These are phyloP conservation scores for Lagopus leucura DNA, from an alignment of 2,113 vertebrate species.

Conservation along the genomic window DNA sequence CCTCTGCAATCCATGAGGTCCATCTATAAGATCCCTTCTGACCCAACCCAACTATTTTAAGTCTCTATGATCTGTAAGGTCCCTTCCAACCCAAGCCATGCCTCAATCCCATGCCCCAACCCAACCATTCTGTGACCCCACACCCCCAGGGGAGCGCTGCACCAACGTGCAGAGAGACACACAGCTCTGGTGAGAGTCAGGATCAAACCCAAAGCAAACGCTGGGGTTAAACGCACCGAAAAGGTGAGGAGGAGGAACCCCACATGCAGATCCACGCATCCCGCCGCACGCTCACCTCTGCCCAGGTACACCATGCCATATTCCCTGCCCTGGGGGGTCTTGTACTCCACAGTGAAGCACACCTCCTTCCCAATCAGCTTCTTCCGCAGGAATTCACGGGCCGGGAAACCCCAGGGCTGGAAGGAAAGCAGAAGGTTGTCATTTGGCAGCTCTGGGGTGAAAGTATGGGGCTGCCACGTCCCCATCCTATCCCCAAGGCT, in stretches of 20 bases:
- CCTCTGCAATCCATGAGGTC: too few relatives aligned
- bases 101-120: too few relatives aligned
- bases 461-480: neutral
- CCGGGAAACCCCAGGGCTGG: constrained; percentile 96
- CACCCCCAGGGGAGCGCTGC: too few relatives aligned
- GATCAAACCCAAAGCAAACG: neutral
- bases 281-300: constrained; percentile 81
- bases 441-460: neutral
- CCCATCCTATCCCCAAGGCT: neutral
- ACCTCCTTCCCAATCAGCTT: constrained; percentile 98
- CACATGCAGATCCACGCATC: too few relatives aligned
- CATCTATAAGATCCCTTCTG: too few relatives aligned
- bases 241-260: neutral
- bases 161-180: neutral
- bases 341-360: constrained; percentile 96
- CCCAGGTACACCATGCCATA: constrained; percentile 96
- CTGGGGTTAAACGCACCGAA: neutral
- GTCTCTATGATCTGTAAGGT: too few relatives aligned
- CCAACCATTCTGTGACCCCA: too few relatives aligned
- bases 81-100: too few relatives aligned
- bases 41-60: too few relatives aligned
- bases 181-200: neutral
- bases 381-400: constrained; percentile 94
- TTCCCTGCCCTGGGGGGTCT: constrained; percentile 88
- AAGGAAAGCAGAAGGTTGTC: neutral